Conservation (phyloP, 2,113 vertebrate species). For the Otolemur garnettii region DNA sequence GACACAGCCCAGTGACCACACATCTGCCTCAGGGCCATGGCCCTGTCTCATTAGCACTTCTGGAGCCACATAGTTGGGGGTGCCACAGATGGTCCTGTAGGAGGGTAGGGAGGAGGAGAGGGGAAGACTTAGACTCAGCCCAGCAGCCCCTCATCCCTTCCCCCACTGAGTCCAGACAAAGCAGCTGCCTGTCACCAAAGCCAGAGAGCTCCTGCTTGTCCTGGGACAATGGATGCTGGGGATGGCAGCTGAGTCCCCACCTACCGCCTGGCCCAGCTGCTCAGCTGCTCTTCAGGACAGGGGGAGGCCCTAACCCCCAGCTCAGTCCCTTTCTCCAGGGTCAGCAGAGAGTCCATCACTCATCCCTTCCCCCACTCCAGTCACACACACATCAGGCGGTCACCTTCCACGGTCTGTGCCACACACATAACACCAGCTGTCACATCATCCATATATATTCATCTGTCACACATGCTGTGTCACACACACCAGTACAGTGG, state of each 20-base stretch:
- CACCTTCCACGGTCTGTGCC: constrained; percentile 61
- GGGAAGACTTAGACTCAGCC: constrained; percentile 47
- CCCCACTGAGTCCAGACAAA: constrained; percentile 80
- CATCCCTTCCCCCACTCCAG: constrained; percentile 31
- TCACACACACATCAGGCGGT: constrained; percentile 58
- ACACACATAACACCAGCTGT: constrained; percentile 72
- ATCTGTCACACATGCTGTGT: constrained; percentile 51
- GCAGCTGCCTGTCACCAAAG: constrained; percentile 81
- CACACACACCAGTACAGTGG: neutral
- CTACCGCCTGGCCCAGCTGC: constrained; percentile 67
- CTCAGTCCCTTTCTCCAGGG: neutral
- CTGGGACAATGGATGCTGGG: constrained; percentile 77
- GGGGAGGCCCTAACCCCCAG: constrained; percentile 33
- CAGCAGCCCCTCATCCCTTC: constrained; percentile 48
- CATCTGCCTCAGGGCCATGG: constrained; percentile 95
- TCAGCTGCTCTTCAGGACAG: constrained; percentile 24
- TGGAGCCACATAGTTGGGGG: constrained; percentile 99
- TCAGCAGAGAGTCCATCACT: constrained; percentile 33
- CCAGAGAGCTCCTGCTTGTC: constrained; percentile 77
- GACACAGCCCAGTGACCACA: constrained; percentile 99
- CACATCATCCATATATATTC: constrained; percentile 37
- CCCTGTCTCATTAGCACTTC: constrained; percentile 98
- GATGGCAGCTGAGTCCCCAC: constrained; percentile 66
- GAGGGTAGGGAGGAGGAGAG: neutral
- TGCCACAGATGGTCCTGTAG: constrained; percentile 98